Evolutionary conservation across 2,113 vertebrate species (phyloP), one percentile per base, ranked within the genome.

Genomic region (Serinus canaria): DNA sequence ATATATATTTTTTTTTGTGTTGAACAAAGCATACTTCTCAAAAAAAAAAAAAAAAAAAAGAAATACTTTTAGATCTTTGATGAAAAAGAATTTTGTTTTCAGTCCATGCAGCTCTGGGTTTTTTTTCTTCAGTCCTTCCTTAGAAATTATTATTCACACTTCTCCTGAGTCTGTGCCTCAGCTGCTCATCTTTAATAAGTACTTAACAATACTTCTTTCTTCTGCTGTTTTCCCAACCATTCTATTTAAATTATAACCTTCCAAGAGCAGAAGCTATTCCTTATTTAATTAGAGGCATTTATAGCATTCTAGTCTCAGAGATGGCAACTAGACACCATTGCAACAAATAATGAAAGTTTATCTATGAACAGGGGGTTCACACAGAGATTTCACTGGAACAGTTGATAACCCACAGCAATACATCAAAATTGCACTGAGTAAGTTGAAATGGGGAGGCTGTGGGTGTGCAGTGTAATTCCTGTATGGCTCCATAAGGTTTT

Each of bases 201-300:
- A 28, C 6, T 52, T 85, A 85, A 55, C 35, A 82, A 66, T 62
- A 37, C 11, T 82, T 77, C 12, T 89, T 94, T 87, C 37, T 93
- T 44, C 59, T 79, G 8, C 28, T 76, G 30, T 78, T 94, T 83
- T 30, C 28, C 56, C 21, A 33, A 67, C 28, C 78, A 41, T 83
- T 89, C 60, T 67, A 19, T 59, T 83, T 53, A 69, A 33, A 80
- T 70, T 5, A 37, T 70, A 81, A 86, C 50, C 27, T 78, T 90
- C 62, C 47, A 83, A 70, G 13, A 52, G 9, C 22, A 47, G 69
- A 83, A 83, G 31, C 11, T 49, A 50, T 69, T 91, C 77, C 75
- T 82, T 28, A 75, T 64, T 90, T 87, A 74, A 86, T 77, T 83
- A 49, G 56, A 70, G 27, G 44, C 68, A 78, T 81, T 69, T 87